phyloP scores from a whole-genome alignment of 2,113 vertebrate genomes.

The Rhodinocichla rosea region DNA sequence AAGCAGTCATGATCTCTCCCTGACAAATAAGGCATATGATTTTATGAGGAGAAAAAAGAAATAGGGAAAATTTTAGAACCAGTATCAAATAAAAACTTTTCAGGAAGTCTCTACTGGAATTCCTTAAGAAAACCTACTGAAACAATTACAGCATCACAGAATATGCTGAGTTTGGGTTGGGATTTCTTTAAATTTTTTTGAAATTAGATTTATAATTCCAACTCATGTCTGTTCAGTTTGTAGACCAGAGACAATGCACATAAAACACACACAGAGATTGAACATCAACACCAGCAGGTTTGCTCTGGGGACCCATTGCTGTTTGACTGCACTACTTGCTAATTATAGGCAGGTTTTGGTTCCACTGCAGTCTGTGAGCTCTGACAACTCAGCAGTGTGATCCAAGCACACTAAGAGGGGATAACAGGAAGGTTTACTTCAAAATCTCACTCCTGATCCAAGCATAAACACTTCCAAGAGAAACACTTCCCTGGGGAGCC shows the following conservation, averaged over 20 bases:
- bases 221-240: background rate
- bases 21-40: background rate
- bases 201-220: background rate
- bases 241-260: background rate
- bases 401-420: background rate
- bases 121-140: background rate
- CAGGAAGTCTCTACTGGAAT: background rate
- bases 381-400: background rate
- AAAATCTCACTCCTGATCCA: background rate
- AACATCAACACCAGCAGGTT: background rate
- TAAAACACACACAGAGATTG: background rate
- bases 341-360: background rate
- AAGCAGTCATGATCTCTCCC: background rate
- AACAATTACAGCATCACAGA: background rate
- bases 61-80: background rate
- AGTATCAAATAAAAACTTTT: background rate
- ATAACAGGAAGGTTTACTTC: background rate
- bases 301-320: background rate
- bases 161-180: background rate
- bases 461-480: background rate
- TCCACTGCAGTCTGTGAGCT: background rate
- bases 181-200: background rate
- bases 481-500: background rate
- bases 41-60: background rate
- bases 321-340: background rate